These are phyloP conservation scores for Malurus leucopterus DNA, from an alignment of 2,797 vertebrate species.

Conservation along the genomic window DNA sequence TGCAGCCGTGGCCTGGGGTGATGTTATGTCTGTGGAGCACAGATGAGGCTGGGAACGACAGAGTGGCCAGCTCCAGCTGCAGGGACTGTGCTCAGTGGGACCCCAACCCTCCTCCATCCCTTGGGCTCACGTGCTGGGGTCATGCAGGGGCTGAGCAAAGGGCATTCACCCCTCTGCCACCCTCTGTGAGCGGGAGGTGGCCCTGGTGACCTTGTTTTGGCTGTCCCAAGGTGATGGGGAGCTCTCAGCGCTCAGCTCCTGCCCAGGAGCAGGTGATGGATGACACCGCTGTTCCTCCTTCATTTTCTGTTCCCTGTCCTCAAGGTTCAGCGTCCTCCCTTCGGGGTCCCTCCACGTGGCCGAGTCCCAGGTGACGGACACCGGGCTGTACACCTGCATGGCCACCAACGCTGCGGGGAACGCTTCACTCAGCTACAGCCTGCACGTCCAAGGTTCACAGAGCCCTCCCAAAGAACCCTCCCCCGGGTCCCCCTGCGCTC, in stretches of 20 bases:
- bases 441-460: conserved; percentile 79
- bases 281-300: neutral
- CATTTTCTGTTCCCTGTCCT: neutral
- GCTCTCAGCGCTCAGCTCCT: neutral
- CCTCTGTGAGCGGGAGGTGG: neutral
- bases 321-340: conserved; percentile 80
- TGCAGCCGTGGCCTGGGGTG: conserved; percentile 38
- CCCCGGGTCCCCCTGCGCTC: accelerated
- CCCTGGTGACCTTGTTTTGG: neutral
- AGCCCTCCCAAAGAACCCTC: neutral
- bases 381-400: conserved; percentile 83
- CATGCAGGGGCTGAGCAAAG: neutral
- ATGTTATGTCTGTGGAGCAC: conserved; percentile 45
- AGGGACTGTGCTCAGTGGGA: neutral
- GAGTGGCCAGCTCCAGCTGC: conserved; percentile 17
- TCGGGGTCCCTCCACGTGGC: conserved; percentile 85
- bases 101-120: accelerated
- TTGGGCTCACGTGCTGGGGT: neutral
- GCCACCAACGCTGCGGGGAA: conserved; percentile 84
- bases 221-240: neutral
- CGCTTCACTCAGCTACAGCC: conserved; percentile 76
- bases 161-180: neutral
- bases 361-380: conserved; percentile 77
- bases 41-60: neutral
- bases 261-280: neutral